These are phyloP conservation scores for Chlamydotis undulata DNA, from an alignment of 2,113 vertebrate genomes.

Conservation along the genomic window DNA sequence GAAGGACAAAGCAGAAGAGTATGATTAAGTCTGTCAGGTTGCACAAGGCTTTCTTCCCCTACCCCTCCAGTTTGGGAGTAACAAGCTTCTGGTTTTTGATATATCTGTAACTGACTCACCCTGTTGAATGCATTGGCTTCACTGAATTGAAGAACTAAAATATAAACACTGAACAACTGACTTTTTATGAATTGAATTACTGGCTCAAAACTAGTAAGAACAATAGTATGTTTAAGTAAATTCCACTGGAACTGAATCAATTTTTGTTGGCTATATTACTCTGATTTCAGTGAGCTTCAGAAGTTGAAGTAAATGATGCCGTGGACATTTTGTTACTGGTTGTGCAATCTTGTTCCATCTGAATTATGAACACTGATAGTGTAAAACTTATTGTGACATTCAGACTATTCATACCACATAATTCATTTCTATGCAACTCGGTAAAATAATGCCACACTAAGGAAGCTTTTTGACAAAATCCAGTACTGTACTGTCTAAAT, in stretches of 20 bases:
- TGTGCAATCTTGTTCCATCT: background rate
- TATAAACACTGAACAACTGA: background rate
- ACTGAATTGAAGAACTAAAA: background rate
- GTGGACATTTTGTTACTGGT: background rate
- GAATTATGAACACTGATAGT: background rate
- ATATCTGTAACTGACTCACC: background rate
- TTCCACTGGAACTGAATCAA: background rate
- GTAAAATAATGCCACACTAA: background rate
- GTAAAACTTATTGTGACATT: background rate
- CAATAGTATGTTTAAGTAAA: background rate
- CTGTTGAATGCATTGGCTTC: background rate
- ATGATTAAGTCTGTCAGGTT: background rate
- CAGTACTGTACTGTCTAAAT: background rate
- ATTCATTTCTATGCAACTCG: background rate
- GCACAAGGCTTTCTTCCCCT: background rate
- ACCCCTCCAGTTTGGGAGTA: background rate
- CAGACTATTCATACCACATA: rapidly evolving
- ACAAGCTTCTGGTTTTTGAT: background rate
- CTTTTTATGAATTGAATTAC: background rate
- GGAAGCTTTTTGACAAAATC: background rate
- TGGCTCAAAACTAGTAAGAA: background rate
- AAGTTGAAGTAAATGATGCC: background rate
- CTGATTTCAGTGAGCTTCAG: background rate
- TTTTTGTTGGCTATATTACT: background rate
- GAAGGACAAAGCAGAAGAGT: background rate